Conservation (phyloP, 1,140 invertebrate species). For the Pogonus chalceus region DNA sequence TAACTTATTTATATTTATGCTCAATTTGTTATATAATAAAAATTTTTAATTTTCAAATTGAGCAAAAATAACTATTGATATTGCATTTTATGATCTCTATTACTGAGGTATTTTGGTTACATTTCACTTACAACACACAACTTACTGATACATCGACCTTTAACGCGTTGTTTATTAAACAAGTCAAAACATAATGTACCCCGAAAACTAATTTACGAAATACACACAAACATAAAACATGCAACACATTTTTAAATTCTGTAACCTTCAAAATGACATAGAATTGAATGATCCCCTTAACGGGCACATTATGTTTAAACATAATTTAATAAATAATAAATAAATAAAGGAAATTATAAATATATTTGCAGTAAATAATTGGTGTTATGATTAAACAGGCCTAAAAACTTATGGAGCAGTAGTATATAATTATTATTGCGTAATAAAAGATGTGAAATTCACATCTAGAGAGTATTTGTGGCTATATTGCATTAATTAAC, state of each 20-base stretch:
- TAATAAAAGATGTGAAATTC: neutral
- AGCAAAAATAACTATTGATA: neutral
- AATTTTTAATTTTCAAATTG: neutral
- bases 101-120: constrained; percentile 5
- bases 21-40: neutral
- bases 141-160: neutral
- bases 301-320: too few species aligned
- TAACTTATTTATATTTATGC: neutral
- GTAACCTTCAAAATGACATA: too few species aligned
- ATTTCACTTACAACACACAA: neutral
- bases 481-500: neutral
- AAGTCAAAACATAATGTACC: too few species aligned
- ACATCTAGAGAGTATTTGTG: too few species aligned
- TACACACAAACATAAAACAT: too few species aligned
- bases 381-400: neutral
- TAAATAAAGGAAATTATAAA: too few species aligned
- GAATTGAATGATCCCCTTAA: too few species aligned
- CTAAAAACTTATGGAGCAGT: neutral
- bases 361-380: neutral
- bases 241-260: too few species aligned
- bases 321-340: too few species aligned
- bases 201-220: too few species aligned
- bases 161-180: too few species aligned
- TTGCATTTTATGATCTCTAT: neutral
- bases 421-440: neutral